A percentile compares a stretch with the other conserved stretches of the same genome.
Evolutionary conservation across 2,888 invertebrate genomes (phyloP).

Genomic region (Oscheius myriophilus): DNA sequence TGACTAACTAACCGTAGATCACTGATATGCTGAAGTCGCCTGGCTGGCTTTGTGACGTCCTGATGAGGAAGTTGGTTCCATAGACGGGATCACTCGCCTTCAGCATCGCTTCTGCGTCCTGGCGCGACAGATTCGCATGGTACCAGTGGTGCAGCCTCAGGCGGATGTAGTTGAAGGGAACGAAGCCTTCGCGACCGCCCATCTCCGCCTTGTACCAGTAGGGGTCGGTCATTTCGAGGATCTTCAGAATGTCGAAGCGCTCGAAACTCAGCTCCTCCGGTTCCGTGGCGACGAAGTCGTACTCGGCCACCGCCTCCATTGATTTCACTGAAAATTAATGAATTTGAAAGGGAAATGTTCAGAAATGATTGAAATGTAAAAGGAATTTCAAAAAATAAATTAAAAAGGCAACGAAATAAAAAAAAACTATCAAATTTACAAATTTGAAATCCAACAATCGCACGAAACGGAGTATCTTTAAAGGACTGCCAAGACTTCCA

Average conservation of each 20-base stretch:
- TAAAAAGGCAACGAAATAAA: too few relatives aligned
- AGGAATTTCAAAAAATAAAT: too few relatives aligned
- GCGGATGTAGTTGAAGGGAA: constrained; percentile 98
- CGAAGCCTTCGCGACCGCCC: constrained; percentile 94
- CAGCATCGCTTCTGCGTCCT: constrained; percentile 91
- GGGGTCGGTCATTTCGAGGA: constrained; percentile 97
- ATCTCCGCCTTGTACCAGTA: constrained; percentile 99
- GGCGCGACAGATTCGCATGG: constrained; percentile 94
- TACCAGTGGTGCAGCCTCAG: constrained; percentile 91
- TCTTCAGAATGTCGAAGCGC: constrained; percentile 93
- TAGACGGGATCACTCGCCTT: constrained; percentile 82
- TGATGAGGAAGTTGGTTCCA: constrained; percentile 98
- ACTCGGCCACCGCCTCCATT: constrained; percentile 99
- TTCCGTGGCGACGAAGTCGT: constrained; percentile 97
- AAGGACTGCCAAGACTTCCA: too few relatives aligned
- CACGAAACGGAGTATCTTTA: too few relatives aligned
- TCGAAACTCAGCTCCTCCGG: constrained; percentile 98
- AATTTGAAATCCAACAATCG: too few relatives aligned
- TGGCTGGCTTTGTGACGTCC: constrained; percentile 98
- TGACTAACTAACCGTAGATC: too few relatives aligned
- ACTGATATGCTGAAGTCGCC: constrained; percentile 82
- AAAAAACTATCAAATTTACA: too few relatives aligned
- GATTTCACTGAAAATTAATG: too few relatives aligned
- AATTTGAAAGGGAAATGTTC: too few relatives aligned
- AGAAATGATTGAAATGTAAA: too few relatives aligned